These are phyloP conservation scores for Psammodynastes pulverulentus DNA, from an alignment of 2,113 vertebrate species.

Conservation along the genomic window DNA sequence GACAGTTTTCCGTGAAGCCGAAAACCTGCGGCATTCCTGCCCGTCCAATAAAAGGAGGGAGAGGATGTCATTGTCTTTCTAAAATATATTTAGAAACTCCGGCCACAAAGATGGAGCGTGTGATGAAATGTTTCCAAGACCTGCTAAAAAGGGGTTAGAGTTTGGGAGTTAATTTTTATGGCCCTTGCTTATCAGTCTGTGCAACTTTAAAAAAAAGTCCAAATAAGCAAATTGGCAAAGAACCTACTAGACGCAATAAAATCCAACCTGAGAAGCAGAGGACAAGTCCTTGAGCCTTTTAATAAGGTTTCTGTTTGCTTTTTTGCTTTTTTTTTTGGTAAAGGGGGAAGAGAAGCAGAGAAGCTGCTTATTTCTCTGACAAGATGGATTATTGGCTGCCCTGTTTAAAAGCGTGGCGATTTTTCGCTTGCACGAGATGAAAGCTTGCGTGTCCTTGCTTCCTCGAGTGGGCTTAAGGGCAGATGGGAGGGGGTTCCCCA, in stretches of 20 bases:
- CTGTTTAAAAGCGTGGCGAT: conserved; percentile 51
- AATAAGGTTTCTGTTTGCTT: neutral
- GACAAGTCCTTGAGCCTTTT: conserved; percentile 53
- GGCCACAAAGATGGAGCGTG: conserved; percentile 4
- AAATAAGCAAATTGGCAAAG: neutral
- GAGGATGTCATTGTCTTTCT: neutral
- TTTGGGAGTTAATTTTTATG: neutral
- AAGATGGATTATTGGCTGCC: conserved; percentile 29
- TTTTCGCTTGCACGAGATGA: conserved; percentile 20
- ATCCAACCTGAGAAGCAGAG: conserved; percentile 28
- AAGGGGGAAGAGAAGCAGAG: no score
- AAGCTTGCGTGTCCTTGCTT: conserved; percentile 29
- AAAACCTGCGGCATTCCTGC: conserved; percentile 50
- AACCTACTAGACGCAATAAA: neutral
- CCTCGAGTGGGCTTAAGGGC: conserved; percentile 30
- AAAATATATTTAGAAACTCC: conserved; percentile 23
- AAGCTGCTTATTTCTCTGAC: neutral
- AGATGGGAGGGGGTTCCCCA: neutral
- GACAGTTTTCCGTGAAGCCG: conserved; percentile 1
- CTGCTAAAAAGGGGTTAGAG: neutral
- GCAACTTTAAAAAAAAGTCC: neutral
- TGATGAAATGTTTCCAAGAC: neutral
- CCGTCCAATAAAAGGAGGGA: neutral
- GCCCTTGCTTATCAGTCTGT: neutral
- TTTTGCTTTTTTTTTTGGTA: no score